Base-by-base conservation (phyloP, 1,140 invertebrate species). In the Formica exsecta region DNA sequence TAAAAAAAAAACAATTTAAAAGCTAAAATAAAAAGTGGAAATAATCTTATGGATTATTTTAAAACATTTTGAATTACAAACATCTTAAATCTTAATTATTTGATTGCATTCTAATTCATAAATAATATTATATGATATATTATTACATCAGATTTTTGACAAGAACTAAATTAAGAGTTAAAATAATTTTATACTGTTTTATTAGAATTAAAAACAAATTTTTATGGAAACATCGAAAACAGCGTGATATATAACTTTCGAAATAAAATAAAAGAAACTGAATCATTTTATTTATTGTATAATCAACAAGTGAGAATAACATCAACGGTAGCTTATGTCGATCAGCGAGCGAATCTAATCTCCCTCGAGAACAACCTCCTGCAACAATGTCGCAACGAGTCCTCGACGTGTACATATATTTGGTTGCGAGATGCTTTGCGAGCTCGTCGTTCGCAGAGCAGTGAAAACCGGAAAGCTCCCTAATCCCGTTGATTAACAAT, bases 401-500 rank as follows among this genome's bases (percentile, higher is more conserved):
- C 29, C 44, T 54, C 65, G 74, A 44, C 59, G 64, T 68, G 61
- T 65, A 32, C 66, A 25, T 44, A 36, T 32, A 32, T 77, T 41
- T 48, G 51, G 51, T n/a, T 16, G 36, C 65, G 64, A 70, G 77
- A 70, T 80, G 77, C 70, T 80, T 80, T 80, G 77, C 36, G 38
- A 81, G 51, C 66, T 61, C 22, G 36, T 81, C 66, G 51, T 73
- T 25, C 19, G 19, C 36, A 61, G 29, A 29, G 51, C 11, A 32
- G 19, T 73, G 79, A 73, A 81, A 81, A 81, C 68, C 68, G 36
- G 54, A n/a, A 83, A 74, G 54, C n/a, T 13, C 79, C n/a, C 68
- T 73, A 61, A 83, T 83, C 79, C 76, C 54, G 68, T 83, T 83
- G 54, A 83, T 83, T 83, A 83, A 83, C 79, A 59, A 74, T 74